Conservation (phyloP, 2,113 vertebrate genomes). For the Acanthochromis polyacanthus region DNA sequence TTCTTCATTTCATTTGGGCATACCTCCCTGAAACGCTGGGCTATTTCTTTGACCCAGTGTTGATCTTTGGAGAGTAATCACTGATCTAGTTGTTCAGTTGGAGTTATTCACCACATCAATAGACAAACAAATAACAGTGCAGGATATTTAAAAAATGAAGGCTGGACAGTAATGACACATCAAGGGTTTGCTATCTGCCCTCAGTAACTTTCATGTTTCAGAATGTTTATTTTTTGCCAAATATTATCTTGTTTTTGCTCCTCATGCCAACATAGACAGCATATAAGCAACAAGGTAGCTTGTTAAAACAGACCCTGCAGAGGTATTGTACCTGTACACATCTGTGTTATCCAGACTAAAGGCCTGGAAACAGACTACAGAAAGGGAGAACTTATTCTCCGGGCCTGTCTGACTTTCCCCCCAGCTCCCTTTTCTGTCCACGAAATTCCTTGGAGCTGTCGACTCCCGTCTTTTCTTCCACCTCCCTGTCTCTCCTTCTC, state of each 20-base stretch:
- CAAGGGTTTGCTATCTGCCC: not conserved
- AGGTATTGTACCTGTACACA: conserved; percentile 36
- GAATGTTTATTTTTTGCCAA: conserved; percentile 1
- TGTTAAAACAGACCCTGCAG: conserved; percentile 22
- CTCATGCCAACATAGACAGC: not conserved
- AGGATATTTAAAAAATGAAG: conserved; percentile 14
- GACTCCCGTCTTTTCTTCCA: not conserved
- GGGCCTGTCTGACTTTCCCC: not conserved
- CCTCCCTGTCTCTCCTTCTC: not conserved
- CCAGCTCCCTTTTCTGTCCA: conserved; percentile 22
- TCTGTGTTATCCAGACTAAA: conserved; percentile 27
- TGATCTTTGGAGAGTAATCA: conserved; percentile 35
- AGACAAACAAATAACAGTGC: conserved; percentile 32
- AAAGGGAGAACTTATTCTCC: not conserved
- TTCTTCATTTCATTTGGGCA: conserved; percentile 52
- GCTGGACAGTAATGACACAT: conserved; percentile 32
- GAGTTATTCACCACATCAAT: conserved; percentile 13
- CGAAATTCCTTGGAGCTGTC: conserved; percentile 8
- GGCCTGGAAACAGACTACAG: conserved; percentile 1
- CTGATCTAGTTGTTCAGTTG: conserved; percentile 15
- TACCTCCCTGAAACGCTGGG: conserved; percentile 22
- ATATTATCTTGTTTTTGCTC: conserved; percentile 10
- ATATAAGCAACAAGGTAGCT: conserved; percentile 3
- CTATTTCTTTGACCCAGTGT: conserved; percentile 4
- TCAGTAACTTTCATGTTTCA: conserved; percentile 28